A percentile compares a stretch with the other conserved stretches of the same genome.
Conservation (phyloP, 1,140 invertebrate genomes). For the Periplaneta americana region DNA sequence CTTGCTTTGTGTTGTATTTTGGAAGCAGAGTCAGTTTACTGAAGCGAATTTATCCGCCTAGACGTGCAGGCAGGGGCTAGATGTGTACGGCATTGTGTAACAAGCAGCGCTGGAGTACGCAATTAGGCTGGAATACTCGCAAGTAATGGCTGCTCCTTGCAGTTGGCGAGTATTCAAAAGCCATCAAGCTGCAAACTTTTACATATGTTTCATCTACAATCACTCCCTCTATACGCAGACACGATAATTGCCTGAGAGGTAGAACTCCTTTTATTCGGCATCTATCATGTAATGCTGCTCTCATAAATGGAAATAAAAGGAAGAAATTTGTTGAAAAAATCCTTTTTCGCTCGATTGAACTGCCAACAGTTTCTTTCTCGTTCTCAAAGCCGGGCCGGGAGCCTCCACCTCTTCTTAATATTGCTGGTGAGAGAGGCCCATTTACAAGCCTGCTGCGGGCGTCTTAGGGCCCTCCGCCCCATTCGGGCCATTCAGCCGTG, state of each 20-base stretch:
- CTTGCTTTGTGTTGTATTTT: too few relatives aligned
- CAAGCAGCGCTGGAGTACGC: too few relatives aligned
- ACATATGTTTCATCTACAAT: not conserved
- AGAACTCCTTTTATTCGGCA: not conserved
- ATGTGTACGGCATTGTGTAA: too few relatives aligned
- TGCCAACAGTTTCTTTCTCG: not conserved
- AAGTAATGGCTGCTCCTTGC: too few relatives aligned
- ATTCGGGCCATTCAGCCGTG: not conserved
- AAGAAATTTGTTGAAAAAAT: not conserved
- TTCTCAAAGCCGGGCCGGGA: not conserved
- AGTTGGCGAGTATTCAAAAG: too few relatives aligned
- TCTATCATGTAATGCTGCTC: not conserved
- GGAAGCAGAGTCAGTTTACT: too few relatives aligned
- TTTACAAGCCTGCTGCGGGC: not conserved
- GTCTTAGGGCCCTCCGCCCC: not conserved
- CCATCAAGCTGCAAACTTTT: not conserved
- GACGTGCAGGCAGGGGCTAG: too few relatives aligned
- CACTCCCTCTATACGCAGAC: not conserved
- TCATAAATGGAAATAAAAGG: not conserved
- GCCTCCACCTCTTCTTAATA: too few relatives aligned
- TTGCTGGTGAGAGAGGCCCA: not conserved
- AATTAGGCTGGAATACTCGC: too few relatives aligned
- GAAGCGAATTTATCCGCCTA: too few relatives aligned
- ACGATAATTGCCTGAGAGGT: not conserved
- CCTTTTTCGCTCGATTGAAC: not conserved